Base-by-base conservation (phyloP, 2,888 invertebrate species). In the Tenthredo notha region DNA sequence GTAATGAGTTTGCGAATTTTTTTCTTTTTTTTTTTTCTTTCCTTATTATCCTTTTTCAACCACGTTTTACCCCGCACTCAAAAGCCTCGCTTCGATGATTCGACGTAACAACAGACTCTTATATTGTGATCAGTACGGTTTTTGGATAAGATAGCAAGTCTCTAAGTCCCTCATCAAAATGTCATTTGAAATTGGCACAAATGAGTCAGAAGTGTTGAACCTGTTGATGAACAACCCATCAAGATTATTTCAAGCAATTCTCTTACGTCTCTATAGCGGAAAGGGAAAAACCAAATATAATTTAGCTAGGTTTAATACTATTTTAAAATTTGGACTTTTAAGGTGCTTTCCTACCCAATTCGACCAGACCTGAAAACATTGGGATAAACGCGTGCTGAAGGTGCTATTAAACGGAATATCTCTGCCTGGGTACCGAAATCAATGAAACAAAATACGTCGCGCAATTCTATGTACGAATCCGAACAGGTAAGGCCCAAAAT, bases 1-100 rank as follows among this genome's bases (percentile, higher is more conserved):
- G 67, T 67, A 67, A 67, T 33, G 67, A 67, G 67, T 67, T 67
- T 33, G 33, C 67, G 29, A 33, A 67, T 67, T 33, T 18, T 67
- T 65, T 2, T 33, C 2, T 33, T 33, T 7, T 37, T 37, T 37
- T 37, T 37, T 37, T 37, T 37, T 7, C 37, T n/a, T n/a, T n/a
- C n/a, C n/a, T n/a, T n/a, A n/a, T n/a, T n/a, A n/a, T n/a, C n/a
- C n/a, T n/a, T n/a, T n/a, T n/a, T 65, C 10, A 29, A 65, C 10
- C 33, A 67, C 29, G 33, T 33, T 67, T 67, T 67, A 33, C 29
- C 47, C 47, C 47, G 12, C 33, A 33, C 33, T 67, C 15, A 67
- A 67, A 25, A 67, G 67, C 67, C 18, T 33, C 33, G 67, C 67
- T 67, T 33, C 33, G 67, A 67, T 18, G 18, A 15, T 67, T 67